Base-by-base conservation (phyloP, 30 jellyfish, hydroid and myxozoan species). In the Cassiopea andromeda region DNA sequence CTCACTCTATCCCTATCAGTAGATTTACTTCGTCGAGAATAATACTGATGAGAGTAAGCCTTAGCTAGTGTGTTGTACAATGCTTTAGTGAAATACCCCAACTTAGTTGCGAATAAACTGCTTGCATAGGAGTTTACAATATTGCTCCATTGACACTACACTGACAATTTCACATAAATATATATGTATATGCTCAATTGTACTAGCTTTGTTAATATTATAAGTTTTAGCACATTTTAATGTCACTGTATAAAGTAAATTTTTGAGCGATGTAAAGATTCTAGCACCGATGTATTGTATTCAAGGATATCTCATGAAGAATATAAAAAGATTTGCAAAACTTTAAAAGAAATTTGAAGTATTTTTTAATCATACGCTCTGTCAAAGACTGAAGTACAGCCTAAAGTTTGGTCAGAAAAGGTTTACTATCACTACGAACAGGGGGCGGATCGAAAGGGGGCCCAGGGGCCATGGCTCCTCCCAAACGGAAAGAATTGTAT, bases 211-310 rank as follows among this genome's bases (percentile, higher is more conserved):
- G 91, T 83, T 83, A 71, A 83, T 68, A 68, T 44, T 15, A 70
- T 43, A 72, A 48, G 76, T 67, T 47, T 48, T 48, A 71, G 91
- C 85, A 83, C 91, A 70, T 68, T 83, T 72, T 50, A 83, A 83
- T 83, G 91, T 54, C 76, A 71, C 76, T 83, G 91, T 83, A 49
- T 49, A 83, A 50, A 83, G 66, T 83, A 83, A 82, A 82, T 61
- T 82, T 82, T 80, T 47, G 82, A 82, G 90, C 68, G 48, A 66
- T 83, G 91, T 83, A 83, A 71, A 83, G 77, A 83, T 69, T 82
- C 83, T 83, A 47, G 91, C 91, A 83, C 91, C 72, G 78, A 44
- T 48, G 50, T 60, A 77, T 77, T 69, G 86, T 77, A 77, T 48
- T 47, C 75, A 77, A 75, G 15, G 70, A 46, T 73, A 64, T 27